Evolutionary conservation across 2,113 vertebrate genomes (phyloP).

Genomic region (Lutjanus erythropterus): DNA sequence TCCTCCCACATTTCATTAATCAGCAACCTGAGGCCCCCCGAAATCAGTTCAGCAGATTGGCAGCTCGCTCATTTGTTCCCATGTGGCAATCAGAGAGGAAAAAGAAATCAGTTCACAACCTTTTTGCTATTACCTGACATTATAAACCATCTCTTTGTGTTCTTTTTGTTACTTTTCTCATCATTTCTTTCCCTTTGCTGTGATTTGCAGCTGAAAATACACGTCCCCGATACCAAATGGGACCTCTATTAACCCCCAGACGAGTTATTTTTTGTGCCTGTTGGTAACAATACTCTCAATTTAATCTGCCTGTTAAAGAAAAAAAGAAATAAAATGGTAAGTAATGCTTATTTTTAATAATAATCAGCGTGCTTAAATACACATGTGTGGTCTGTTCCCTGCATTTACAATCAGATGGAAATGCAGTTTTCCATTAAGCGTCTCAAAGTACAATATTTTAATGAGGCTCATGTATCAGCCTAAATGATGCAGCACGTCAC

Average conservation of each 20-base stretch:
- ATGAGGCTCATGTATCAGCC: conserved; percentile 53
- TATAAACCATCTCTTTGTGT: conserved; percentile 58
- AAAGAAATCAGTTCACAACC: conserved; percentile 70
- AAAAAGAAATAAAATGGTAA: background rate
- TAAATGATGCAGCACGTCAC: conserved; percentile 58
- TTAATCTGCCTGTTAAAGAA: conserved; percentile 39
- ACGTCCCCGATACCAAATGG: conserved; percentile 20
- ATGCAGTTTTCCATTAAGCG: conserved; percentile 5
- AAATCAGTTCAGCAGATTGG: conserved; percentile 74
- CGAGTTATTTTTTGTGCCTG: background rate
- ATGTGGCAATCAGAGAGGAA: conserved; percentile 69
- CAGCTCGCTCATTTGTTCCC: conserved; percentile 73
- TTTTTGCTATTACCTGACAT: conserved; percentile 66
- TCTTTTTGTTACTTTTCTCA: conserved; percentile 45
- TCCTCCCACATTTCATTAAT: conserved; percentile 81
- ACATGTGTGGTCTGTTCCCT: background rate
- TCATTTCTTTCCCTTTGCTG: background rate
- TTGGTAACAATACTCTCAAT: conserved; percentile 47
- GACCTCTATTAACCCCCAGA: conserved; percentile 71
- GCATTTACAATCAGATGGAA: conserved; percentile 25
- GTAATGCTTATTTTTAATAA: conserved; percentile 13
- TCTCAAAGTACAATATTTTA: conserved; percentile 15
- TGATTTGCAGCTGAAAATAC: conserved; percentile 35
- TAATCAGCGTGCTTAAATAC: conserved; percentile 29
- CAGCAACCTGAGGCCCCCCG: conserved; percentile 75